phyloP scores from a whole-genome alignment of 2,113 vertebrate genomes.

The Hemiscyllium ocellatum region DNA sequence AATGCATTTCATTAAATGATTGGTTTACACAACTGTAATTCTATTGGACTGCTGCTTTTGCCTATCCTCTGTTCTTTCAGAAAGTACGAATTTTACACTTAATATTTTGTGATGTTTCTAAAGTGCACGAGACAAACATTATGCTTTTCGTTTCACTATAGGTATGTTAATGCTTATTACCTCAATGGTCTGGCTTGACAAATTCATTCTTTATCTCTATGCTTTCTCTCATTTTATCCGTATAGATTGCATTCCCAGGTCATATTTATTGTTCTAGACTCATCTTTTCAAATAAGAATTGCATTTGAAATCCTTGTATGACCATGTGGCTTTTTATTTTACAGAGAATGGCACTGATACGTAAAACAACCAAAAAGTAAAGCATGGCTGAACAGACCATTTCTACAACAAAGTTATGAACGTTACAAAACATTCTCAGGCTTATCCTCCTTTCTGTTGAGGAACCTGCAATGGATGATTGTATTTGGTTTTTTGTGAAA shows the following conservation, averaged over 20 bases:
- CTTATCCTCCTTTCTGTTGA: conserved; percentile 5
- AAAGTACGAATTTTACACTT: not conserved
- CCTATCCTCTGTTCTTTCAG: not conserved
- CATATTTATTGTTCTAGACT: not conserved
- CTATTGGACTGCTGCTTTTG: not conserved
- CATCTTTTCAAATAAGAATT: not conserved
- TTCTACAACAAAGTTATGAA: conserved; percentile 15
- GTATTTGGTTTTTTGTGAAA: conserved; percentile 23
- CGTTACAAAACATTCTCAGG: not conserved
- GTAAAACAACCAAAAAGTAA: conserved; percentile 98
- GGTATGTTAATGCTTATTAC: not conserved
- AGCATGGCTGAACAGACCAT: conserved; percentile 38
- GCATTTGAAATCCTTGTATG: not conserved
- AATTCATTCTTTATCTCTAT: not conserved
- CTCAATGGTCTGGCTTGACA: not conserved
- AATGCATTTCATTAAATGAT: not conserved
- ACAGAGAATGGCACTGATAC: conserved; percentile 97
- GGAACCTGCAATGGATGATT: conserved; percentile 21
- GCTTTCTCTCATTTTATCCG: not conserved
- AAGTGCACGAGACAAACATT: not conserved
- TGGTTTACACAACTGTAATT: not conserved
- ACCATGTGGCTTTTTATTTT: conserved; percentile 41
- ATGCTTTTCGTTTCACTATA: not conserved
- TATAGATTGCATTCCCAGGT: not conserved
- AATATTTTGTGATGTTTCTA: no score